phyloP scores from a whole-genome alignment of 2,888 invertebrate genomes.

The Byasa hedistus region DNA sequence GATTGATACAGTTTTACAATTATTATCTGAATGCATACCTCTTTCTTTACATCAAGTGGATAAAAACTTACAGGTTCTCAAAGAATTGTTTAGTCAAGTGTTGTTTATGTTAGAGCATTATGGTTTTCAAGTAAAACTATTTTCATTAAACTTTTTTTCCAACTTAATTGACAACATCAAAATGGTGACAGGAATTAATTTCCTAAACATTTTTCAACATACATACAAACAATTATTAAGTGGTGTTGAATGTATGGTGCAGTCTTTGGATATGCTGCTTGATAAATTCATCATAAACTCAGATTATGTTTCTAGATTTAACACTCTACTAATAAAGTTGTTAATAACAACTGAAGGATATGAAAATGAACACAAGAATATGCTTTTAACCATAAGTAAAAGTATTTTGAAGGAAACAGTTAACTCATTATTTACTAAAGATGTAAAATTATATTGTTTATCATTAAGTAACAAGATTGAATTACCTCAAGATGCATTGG shows the following conservation, averaged over 20 bases:
- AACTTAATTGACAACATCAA: constrained; percentile 56
- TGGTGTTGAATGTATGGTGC: constrained; percentile 52
- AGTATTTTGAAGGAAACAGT: constrained; percentile 47
- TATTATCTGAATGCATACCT: constrained; percentile 63
- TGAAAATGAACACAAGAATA: constrained; percentile 39
- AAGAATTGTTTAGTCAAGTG: constrained; percentile 47
- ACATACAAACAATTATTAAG: constrained; percentile 48
- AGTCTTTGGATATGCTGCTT: constrained; percentile 51
- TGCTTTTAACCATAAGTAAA: constrained; percentile 49
- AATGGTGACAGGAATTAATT: constrained; percentile 50
- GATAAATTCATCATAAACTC: constrained; percentile 56
- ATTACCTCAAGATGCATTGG: constrained; percentile 48
- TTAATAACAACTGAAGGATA: constrained; percentile 42
- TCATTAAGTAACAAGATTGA: constrained; percentile 48
- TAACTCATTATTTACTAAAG: constrained; percentile 49
- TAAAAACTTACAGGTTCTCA: constrained; percentile 41
- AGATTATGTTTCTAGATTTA: constrained; percentile 49
- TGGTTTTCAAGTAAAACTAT: constrained; percentile 61
- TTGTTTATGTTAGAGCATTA: constrained; percentile 59
- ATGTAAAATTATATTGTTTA: constrained; percentile 55
- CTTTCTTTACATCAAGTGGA: constrained; percentile 53
- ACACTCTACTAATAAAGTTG: constrained; percentile 45
- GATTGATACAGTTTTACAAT: constrained; percentile 56
- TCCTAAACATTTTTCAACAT: constrained; percentile 45
- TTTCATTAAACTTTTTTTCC: constrained; percentile 57